Base-by-base conservation (phyloP, 2,888 invertebrate species). In the Caradrina clavipalpis region DNA sequence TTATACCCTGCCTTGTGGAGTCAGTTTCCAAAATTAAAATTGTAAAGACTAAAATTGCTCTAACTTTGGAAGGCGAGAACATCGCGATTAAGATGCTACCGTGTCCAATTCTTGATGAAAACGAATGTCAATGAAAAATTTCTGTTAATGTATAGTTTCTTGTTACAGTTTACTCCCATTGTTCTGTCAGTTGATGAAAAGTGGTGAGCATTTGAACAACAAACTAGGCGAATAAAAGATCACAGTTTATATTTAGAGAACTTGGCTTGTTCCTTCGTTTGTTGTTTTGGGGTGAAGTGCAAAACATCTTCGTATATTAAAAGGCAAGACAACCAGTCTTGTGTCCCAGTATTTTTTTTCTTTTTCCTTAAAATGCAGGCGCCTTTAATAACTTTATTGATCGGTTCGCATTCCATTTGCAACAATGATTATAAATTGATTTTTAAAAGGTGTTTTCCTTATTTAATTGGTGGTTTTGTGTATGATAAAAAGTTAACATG, bases 1-100 rank as follows among this genome's bases (percentile, higher is more conserved):
- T 81, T 17, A 88, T 26, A 0, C 60, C 74, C 0, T 80, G 77
- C n/a, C 69, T 78, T 54, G 59, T 83, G 5, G 88, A 73, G 42
- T 86, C 84, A 26, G 82, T 77, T 77, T 85, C 77, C 3, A 89
- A 73, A 51, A 71, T 58, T 22, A 76, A 63, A 31, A 75, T 7
- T 0, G 50, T 35, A 5, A 75, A 6, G 0, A 78, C 10, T 17
- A 78, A 51, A 53, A 66, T n/a, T 15, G 13, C 19, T 62, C 15
- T 17, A 1, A 56, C 17, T 54, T 63, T 54, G 1, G 21, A 59
- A 65, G 39, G 59, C 50, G 39, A 39, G 19, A 59, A 26, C 77
- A 78, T 78, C 7, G 17, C 62, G 19, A 6, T 19, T 55, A 15
- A 56, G 7, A 8, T 10, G 42, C 11, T 39, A 79, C 45, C 79